Conservation (phyloP, 1,140 invertebrate genomes). For the Schmidtea mediterranea region DNA sequence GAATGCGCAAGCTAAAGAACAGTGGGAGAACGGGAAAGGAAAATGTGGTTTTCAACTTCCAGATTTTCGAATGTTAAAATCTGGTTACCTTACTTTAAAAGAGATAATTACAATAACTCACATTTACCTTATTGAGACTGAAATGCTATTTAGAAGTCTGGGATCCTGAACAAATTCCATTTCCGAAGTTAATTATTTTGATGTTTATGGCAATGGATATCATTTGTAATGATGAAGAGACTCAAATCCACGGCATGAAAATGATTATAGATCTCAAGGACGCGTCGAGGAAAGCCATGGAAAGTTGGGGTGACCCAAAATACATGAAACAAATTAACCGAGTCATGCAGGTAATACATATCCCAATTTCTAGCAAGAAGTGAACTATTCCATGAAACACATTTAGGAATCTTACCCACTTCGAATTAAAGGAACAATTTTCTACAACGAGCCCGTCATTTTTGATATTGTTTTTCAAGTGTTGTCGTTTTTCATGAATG, state of each 20-base stretch:
- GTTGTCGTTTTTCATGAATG: slow-evolving; percentile 42
- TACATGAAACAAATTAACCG: slow-evolving; percentile 22
- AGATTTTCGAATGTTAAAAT: too few species aligned
- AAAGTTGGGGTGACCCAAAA: slow-evolving; percentile 51
- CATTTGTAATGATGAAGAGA: slow-evolving; percentile 47
- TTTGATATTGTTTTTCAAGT: slow-evolving; percentile 49
- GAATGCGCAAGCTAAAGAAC: too few species aligned
- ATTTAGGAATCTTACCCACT: slow-evolving; percentile 38
- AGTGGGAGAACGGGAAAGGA: too few species aligned
- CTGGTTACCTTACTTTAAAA: too few species aligned
- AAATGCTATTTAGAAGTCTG: slow-evolving; percentile 42
- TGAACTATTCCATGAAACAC: slow-evolving; percentile 11
- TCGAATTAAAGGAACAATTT: slow-evolving; percentile 56
- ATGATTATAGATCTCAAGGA: slow-evolving; percentile 50
- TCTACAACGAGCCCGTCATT: slow-evolving; percentile 47
- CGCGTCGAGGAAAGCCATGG: neutral
- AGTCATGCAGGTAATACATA: slow-evolving; percentile 8
- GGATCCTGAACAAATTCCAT: slow-evolving; percentile 46
- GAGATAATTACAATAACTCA: slow-evolving; percentile 44
- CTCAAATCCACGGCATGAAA: slow-evolving; percentile 45
- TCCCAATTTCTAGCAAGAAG: neutral
- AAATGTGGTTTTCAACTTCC: slow-evolving; percentile 5
- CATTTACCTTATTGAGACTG: slow-evolving; percentile 32
- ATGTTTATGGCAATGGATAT: slow-evolving; percentile 47
- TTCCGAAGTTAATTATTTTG: slow-evolving; percentile 43